Evolutionary conservation across 2,888 invertebrate species (phyloP), one percentile per base, ranked within the genome.

Genomic region (Phalera bucephala): DNA sequence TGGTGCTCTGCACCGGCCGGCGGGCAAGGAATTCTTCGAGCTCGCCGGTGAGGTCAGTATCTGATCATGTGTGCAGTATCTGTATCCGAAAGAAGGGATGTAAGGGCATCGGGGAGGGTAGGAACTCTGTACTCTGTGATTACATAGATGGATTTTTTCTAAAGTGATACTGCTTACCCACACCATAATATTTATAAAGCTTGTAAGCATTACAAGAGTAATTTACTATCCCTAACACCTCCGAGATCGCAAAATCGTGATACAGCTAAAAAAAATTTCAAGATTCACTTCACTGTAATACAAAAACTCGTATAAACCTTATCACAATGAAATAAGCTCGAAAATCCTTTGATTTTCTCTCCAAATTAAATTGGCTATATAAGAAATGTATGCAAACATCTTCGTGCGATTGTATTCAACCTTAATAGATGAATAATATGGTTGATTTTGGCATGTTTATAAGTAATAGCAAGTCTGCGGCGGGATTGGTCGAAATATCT

Each of bases 181-280:
- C 17, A 3, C 17, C 5, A 17, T 17, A 17, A 17, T 17, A 17
- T 3, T 17, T 17, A 17, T 17, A 17, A 17, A 5, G 3, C 5
- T 17, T 5, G 3, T 17, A 17, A 3, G 2, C 2, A 8, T 21
- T 21, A 21, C 21, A 5, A 21, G 6, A 3, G 21, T 7, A 21
- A 21, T 21, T 21, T 21, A 21, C 21, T n/a, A 21, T n/a, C 29
- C 1, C 52, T 40, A 54, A 64, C 64, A 63, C 64, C 56, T 64
- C 42, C 40, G 44, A 61, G 72, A 75, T 72, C 69, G 69, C 69
- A 10, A 54, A 61, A 48, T 65, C 71, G 70, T 71, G 69, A 67
- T 62, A 53, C 48, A 33, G 55, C 10, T 12, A 64, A 72, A 74
- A 65, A 71, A 69, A 65, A 68, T 38, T 56, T 45, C 50, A 54